Evolutionary conservation across 2,113 vertebrate genomes (phyloP).

Genomic region (Oreochromis spilurus): DNA sequence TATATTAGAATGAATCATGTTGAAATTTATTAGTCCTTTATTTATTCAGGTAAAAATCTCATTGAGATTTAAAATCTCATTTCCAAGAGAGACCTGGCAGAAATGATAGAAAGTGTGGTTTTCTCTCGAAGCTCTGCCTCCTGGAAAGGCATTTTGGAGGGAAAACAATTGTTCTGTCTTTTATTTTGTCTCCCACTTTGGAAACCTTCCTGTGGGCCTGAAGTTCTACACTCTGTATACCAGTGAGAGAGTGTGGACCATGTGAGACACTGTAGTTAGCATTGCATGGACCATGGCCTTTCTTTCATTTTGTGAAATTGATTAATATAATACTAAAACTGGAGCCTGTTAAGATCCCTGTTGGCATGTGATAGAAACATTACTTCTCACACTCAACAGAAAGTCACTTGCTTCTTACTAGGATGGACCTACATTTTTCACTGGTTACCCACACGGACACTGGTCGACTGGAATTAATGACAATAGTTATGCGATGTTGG

Average conservation of each 20-base stretch:
- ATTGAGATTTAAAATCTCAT: too few relatives aligned
- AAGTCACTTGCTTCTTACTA: not conserved
- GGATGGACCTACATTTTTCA: not conserved
- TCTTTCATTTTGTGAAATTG: not conserved
- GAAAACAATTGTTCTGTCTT: not conserved
- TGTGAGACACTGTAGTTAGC: not conserved
- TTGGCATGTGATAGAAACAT: not conserved
- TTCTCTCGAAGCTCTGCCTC: not conserved
- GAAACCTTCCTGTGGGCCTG: not conserved
- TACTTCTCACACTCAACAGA: not conserved
- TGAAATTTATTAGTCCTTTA: not conserved
- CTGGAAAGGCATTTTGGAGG: not conserved
- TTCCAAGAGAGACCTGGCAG: too few relatives aligned
- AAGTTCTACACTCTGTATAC: not conserved
- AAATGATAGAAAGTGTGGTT: not conserved
- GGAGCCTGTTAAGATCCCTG: not conserved
- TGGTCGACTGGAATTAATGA: not conserved
- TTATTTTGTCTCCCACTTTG: not conserved
- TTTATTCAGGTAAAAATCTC: too few relatives aligned
- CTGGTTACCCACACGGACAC: not conserved
- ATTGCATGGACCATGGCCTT: not conserved
- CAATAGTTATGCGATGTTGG: not conserved
- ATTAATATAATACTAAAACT: not conserved
- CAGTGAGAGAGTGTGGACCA: not conserved
- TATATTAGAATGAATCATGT: not conserved